Evolutionary conservation across 2,888 invertebrate species (phyloP).

Genomic region (Apodemia duryi): DNA sequence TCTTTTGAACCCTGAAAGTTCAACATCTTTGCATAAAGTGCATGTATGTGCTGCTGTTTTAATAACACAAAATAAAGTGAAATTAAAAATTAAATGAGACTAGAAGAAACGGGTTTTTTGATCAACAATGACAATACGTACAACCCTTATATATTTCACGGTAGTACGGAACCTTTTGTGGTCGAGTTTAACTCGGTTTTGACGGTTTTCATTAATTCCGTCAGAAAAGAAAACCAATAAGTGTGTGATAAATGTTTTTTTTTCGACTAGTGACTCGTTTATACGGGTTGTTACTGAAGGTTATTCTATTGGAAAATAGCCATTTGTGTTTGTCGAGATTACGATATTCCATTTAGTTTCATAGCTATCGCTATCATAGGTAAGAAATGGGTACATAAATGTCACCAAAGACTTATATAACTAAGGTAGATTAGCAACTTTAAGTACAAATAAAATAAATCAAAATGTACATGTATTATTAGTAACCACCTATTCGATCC

Average conservation of each 20-base stretch:
- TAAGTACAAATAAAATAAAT: too few relatives aligned
- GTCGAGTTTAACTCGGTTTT: not conserved
- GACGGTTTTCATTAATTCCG: not conserved
- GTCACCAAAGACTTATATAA: not conserved
- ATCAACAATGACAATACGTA: too few relatives aligned
- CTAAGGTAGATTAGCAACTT: not conserved
- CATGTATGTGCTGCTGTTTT: too few relatives aligned
- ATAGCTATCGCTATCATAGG: constrained; percentile 3
- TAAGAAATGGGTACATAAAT: constrained; percentile 10
- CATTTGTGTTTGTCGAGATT: constrained; percentile 27
- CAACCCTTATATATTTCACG: too few relatives aligned
- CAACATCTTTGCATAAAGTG: too few relatives aligned
- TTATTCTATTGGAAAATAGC: constrained; percentile 30
- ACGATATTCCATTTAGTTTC: constrained; percentile 23
- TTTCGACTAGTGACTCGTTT: constrained; percentile 20
- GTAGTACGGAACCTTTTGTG: not conserved
- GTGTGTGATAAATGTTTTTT: constrained; percentile 22
- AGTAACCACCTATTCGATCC: too few relatives aligned
- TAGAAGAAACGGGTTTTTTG: too few relatives aligned
- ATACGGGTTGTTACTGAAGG: constrained; percentile 22
- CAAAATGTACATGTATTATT: too few relatives aligned
- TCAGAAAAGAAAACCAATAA: constrained; percentile 17
- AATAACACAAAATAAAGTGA: too few relatives aligned
- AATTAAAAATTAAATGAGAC: too few relatives aligned
- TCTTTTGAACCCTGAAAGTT: too few relatives aligned